Evolutionary conservation across 2,797 vertebrate species (phyloP), one percentile per base, ranked within the genome.

Genomic region (Esox masquinongy): DNA sequence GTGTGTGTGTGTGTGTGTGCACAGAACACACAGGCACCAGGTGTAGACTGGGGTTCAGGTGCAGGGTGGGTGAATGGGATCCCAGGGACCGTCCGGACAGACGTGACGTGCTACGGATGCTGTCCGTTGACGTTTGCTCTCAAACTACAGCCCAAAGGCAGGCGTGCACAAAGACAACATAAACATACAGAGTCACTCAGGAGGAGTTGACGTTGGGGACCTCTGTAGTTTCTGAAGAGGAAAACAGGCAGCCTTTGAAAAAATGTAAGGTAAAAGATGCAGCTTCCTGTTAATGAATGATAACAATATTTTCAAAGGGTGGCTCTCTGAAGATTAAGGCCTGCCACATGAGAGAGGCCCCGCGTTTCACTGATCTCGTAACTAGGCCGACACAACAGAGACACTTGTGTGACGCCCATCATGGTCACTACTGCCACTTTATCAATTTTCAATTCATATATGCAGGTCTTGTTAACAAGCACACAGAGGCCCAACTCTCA

Each of bases 1-100:
- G 53, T 73, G 49, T 17, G 75, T 36, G 49, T 64, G 1, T 0
- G 63, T 70, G 64, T 72, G 63, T 71, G 26, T 71, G 31, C 19
- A 26, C 49, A 70, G 73, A 72, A 78, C 78, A 77, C 74, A 29
- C 73, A 78, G 88, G 89, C 90, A 90, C 91, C 92, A 94, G 92
- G 91, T 94, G 92, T 87, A 84, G 80, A 73, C 75, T 49, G 64
- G 88, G 90, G 88, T 82, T 92, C 93, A 94, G 92, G 91, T 94
- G 93, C 80, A 19, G 76, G 77, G 34, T 47, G 78, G 26, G 39
- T 4, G 29, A 70, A 77, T 17, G 74, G 59, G 74, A 76, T 70
- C 59, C 66, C 47, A 67, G 74, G 59, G 67, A 19, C 43, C 22
- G 36, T 24, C 31, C 36, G 8, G 78, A 26, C 75, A 74, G 75